Percentiles rank a stretch among this genome's conserved stretches.
These are phyloP conservation scores for Troilus luridus DNA, from an alignment of 2,888 invertebrate species.

Conservation along the genomic window DNA sequence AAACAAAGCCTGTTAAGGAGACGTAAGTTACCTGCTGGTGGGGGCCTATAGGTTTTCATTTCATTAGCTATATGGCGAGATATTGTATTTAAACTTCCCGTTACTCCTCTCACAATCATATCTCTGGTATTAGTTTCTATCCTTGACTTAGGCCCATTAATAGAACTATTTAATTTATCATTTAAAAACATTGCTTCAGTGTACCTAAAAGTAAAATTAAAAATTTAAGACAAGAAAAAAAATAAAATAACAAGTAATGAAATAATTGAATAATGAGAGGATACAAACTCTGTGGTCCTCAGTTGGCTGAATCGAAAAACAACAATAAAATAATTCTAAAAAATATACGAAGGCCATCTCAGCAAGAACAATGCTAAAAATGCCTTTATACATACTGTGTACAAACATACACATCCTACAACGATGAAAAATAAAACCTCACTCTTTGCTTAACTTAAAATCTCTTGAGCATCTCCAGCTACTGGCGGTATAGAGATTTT, in stretches of 20 bases:
- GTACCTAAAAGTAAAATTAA: conserved; percentile 64
- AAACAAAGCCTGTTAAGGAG: not conserved
- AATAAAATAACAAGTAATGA: not conserved
- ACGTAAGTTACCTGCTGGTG: conserved; percentile 27
- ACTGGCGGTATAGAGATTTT: too few species aligned
- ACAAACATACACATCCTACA: too few species aligned
- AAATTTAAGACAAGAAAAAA: not conserved
- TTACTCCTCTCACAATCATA: conserved; percentile 60
- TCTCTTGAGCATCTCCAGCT: too few species aligned
- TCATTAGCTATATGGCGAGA: conserved; percentile 43
- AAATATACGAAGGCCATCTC: too few species aligned
- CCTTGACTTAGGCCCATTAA: conserved; percentile 40
- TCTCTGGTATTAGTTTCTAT: conserved; percentile 56
- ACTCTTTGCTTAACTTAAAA: too few species aligned
- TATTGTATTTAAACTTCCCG: conserved; percentile 51
- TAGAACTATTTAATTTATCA: conserved; percentile 67
- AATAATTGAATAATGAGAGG: not conserved
- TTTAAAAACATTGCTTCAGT: conserved; percentile 69
- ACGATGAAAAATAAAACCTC: too few species aligned
- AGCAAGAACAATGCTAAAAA: too few species aligned
- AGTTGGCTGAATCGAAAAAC: too few species aligned
- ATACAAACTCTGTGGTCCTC: too few species aligned
- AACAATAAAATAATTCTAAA: too few species aligned
- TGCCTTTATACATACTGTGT: too few species aligned
- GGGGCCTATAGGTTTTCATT: conserved; percentile 43